Evolutionary conservation across 2,888 invertebrate species (phyloP).

Genomic region (Drosophila dives): DNA sequence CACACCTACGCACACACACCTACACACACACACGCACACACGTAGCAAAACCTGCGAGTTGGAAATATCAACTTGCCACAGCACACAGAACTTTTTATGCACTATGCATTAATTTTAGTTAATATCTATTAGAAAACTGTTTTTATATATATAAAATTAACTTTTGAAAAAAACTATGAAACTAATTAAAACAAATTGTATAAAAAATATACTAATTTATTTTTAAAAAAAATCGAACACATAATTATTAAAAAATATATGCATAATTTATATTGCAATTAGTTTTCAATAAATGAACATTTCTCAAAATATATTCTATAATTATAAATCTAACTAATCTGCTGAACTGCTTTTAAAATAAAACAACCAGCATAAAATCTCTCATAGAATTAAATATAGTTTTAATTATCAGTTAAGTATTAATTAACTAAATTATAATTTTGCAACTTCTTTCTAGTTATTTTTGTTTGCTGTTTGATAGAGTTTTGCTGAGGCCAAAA

Average conservation of each 20-base stretch:
- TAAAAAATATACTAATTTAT: background rate
- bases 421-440: background rate
- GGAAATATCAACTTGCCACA: background rate
- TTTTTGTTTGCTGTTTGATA: background rate
- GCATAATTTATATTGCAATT: background rate
- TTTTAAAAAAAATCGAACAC: no score
- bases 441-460: background rate
- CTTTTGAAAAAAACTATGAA: background rate
- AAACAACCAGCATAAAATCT: background rate
- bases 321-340: no score
- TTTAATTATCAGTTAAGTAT: background rate
- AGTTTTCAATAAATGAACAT: background rate
- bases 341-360: no score
- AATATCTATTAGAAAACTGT: background rate
- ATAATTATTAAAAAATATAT: background rate
- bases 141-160: background rate
- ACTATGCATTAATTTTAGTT: background rate
- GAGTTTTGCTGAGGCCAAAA: background rate
- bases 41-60: conserved; percentile 10
- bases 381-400: background rate
- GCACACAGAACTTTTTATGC: conserved; percentile 15
- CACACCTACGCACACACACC: conserved; percentile 6
- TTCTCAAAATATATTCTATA: background rate
- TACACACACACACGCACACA: background rate
- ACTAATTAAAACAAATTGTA: no score